Evolutionary conservation across 2,797 vertebrate species (phyloP), one percentile per base, ranked within the genome.

Genomic region (Crax fasciolata): DNA sequence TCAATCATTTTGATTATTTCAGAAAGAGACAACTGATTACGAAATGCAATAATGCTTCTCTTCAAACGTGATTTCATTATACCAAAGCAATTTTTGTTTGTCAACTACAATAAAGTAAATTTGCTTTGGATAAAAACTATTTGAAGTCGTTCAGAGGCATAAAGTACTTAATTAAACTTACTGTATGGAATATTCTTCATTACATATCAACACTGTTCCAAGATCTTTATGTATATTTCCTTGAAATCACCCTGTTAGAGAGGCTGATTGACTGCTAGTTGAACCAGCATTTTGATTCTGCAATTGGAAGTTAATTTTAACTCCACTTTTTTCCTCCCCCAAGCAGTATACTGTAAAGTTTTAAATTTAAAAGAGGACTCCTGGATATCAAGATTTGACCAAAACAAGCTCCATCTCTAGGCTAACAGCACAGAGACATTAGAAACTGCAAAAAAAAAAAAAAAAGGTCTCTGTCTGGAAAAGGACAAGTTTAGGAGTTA

Each of bases 301-400:
- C 51, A 35, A n/a, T 59, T 35, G 65, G 15, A 80, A 80, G 18
- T 35, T 43, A 80, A 35, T 4, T 43, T 35, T 8, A 88, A 78
- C 5, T 55, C 20, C 17, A 48, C 5, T 16, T 67, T 5, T 1
- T 11, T 19, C 4, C 4, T 8, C 5, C 23, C 13, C 6, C 3
- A 8, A 71, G 17, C 3, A 59, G 28, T 4, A 13, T 58, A 49
- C 4, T 35, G 15, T 23, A 74, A 79, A 48, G 75, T 25, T 78
- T 58, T 35, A 84, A 44, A 13, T 87, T 75, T 58, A 54, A 77
- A 77, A 77, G 8, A 16, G 13, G 17, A 58, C 10, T 62, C 9
- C 66, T 74, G 27, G 24, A 27, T 46, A 59, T 61, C 15, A 48
- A 63, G 21, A 80, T 75, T 72, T 58, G 32, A 76, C 44, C 57